Base-by-base conservation (phyloP, 2,797 vertebrate genomes). In the Choloepus didactylus region DNA sequence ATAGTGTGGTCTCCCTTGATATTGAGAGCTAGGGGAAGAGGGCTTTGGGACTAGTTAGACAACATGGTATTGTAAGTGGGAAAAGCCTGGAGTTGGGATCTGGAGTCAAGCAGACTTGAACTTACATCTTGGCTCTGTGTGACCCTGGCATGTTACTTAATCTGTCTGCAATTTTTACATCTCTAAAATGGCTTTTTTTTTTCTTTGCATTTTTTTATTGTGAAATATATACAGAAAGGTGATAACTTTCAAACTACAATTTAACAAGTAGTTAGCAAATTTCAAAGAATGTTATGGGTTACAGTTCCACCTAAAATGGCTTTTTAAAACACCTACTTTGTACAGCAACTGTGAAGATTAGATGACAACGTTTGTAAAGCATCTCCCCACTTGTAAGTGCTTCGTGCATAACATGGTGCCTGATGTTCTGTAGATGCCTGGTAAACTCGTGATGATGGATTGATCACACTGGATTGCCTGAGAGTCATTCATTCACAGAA, bases 401-500 rank as follows among this genome's bases (percentile, higher is more conserved):
- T 91, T n/a, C 59, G 44, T 25, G 2, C 0, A 14, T 27, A 41
- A 9, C 23, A 46, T 16, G 5, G 25, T 35, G 5, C 25, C 79
- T 62, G 18, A 11, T 35, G 6, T 27, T 10, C 19, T 25, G 0
- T 16, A 73, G 35, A 23, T 11, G 9, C n/a, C 25, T 60, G 54
- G 54, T 59, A 70, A 82, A 46, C n/a, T 76, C 60, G 29, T 46
- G 6, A 15, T n/a, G 49, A 19, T 16, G n/a, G 41, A 4, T 79
- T 60, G 0, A 60, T 89, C 51, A 31, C 51, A 29, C 23, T 80
- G 38, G n/a, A 54, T 41, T 76, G 64, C 0, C 0, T 21, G 73
- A 90, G 46, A 73, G 44, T 75, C 49, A 56, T 41, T 95, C 77
- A 64, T 70, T 87, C 67, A 25, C 41, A 85, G 84, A 67, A 73